Evolutionary conservation across 2,888 invertebrate species (phyloP).

Genomic region (Sceliomorpha sp.): DNA sequence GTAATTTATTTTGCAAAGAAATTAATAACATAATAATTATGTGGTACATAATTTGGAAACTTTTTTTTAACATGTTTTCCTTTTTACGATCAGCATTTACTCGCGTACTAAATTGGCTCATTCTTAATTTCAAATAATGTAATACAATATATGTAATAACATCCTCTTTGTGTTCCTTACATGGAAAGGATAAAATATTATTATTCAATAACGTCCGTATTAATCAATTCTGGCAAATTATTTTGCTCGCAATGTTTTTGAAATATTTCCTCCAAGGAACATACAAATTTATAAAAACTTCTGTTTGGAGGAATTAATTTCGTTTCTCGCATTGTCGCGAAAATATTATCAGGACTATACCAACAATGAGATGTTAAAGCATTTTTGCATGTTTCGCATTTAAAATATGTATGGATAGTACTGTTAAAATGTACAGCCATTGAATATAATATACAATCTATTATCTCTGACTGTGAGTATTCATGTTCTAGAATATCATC

Average conservation of each 20-base stretch:
- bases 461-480: constrained; percentile 31
- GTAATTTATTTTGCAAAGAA: too few species aligned
- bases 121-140: not conserved
- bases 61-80: constrained; percentile 1
- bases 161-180: not conserved
- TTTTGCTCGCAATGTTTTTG: constrained; percentile 2
- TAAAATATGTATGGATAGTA: constrained; percentile 22
- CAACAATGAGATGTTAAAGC: constrained; percentile 16
- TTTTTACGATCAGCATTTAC: not conserved
- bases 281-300: constrained; percentile 22
- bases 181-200: constrained; percentile 2
- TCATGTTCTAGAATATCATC: constrained; percentile 40
- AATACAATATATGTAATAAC: not conserved
- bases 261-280: constrained; percentile 18
- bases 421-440: constrained; percentile 33
- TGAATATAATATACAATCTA: constrained; percentile 44
- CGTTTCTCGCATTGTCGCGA: constrained; percentile 4
- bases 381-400: constrained; percentile 34
- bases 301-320: constrained; percentile 21
- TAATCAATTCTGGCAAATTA: not conserved
- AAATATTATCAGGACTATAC: constrained; percentile 7
- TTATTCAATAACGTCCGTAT: not conserved
- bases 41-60: too few species aligned
- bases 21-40: too few species aligned
- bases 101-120: constrained; percentile 1